These are phyloP conservation scores for Chlorodrepanis virens DNA, from an alignment of 2,113 vertebrate genomes.

Conservation along the genomic window DNA sequence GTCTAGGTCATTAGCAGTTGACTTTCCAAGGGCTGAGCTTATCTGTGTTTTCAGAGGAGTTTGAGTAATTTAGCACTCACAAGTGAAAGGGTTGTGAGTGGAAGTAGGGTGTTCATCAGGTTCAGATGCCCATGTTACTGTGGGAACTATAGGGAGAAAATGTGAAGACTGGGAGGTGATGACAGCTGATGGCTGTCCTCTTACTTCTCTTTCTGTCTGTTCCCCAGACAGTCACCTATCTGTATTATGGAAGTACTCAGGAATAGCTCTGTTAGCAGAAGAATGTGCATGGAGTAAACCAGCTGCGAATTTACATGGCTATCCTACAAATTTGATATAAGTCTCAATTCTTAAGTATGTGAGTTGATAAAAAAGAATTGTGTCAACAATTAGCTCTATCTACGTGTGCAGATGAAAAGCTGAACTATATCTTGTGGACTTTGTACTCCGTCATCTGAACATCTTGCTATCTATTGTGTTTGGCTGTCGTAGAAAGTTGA, in stretches of 20 bases:
- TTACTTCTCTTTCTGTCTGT: background rate
- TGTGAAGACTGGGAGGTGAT: background rate
- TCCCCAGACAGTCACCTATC: background rate
- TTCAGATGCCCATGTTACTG: background rate
- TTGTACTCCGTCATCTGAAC: background rate
- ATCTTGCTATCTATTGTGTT: background rate
- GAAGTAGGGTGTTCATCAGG: rapidly evolving
- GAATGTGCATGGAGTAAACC: background rate
- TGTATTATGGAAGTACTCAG: background rate
- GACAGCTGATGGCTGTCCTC: background rate
- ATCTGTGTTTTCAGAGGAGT: background rate
- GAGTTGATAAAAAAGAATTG: background rate
- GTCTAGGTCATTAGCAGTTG: background rate
- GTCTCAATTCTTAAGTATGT: background rate
- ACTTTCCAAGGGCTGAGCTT: background rate
- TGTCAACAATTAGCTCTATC: background rate
- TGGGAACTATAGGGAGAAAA: background rate
- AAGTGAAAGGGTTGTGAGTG: background rate
- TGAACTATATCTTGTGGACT: background rate
- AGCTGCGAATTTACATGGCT: background rate
- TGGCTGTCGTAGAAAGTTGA: background rate
- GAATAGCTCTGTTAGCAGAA: background rate
- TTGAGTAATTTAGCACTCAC: background rate
- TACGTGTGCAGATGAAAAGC: background rate
- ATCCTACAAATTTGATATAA: background rate